A percentile compares a stretch with the other conserved stretches of the same genome.
Conservation (phyloP, 2,888 invertebrate genomes). For the Lysandra bellargus region DNA sequence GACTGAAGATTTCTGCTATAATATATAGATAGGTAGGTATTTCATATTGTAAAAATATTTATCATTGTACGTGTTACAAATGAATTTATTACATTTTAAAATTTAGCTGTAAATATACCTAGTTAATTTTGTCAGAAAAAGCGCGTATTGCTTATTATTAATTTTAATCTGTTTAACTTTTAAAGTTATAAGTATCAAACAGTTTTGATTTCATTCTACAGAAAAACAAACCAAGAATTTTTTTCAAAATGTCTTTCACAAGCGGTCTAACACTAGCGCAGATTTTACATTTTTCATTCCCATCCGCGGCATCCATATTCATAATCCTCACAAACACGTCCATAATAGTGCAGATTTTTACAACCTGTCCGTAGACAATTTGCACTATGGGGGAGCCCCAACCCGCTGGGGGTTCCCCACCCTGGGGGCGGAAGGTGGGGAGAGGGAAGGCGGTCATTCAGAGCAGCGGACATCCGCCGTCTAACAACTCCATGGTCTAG, state of each 20-base stretch:
- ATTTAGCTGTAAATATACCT: too few relatives aligned
- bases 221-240: background rate
- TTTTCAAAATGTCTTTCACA: background rate
- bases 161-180: too few relatives aligned
- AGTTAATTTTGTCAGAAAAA: too few relatives aligned
- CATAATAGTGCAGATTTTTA: constrained; percentile 46
- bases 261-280: background rate
- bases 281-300: background rate
- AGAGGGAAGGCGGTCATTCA: constrained; percentile 80
- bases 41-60: too few relatives aligned
- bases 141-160: too few relatives aligned
- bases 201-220: too few relatives aligned
- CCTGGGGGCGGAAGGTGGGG: constrained; percentile 52
- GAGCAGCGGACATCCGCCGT: constrained; percentile 81
- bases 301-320: background rate
- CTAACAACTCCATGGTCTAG: constrained; percentile 73
- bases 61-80: too few relatives aligned
- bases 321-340: constrained; percentile 44
- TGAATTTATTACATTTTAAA: too few relatives aligned
- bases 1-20: too few relatives aligned
- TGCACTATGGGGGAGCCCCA: constrained; percentile 71
- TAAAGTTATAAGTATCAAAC: too few relatives aligned
- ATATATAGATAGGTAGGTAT: too few relatives aligned
- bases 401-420: background rate
- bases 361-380: constrained; percentile 56